Evolutionary conservation across 23 tunicate genomes (phyloP).

Genomic region (Halocynthia aurantium): DNA sequence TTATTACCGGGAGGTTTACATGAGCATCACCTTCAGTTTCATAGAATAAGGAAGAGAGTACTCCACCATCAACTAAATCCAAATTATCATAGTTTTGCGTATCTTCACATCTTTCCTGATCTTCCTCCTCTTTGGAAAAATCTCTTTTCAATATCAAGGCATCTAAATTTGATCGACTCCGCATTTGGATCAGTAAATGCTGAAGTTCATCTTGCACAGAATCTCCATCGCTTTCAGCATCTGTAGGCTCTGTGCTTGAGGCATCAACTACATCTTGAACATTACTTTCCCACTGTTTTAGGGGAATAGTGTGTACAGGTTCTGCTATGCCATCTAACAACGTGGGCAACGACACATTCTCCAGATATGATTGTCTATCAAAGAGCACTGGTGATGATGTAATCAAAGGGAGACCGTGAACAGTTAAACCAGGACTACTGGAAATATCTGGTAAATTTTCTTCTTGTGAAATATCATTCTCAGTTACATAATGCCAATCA

Average conservation of each 20-base stretch:
- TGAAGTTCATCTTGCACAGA: conserved; percentile 37
- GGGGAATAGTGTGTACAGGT: too few relatives aligned
- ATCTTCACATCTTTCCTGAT: neutral
- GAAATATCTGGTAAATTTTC: too few relatives aligned
- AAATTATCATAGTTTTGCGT: neutral
- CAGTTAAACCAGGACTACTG: too few relatives aligned
- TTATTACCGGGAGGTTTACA: too few relatives aligned
- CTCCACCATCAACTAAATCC: neutral
- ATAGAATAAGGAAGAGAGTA: too few relatives aligned
- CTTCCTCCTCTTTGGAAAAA: neutral
- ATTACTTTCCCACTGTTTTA: neutral
- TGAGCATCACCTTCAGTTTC: too few relatives aligned
- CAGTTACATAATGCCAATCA: conserved; percentile 47
- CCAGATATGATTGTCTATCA: too few relatives aligned
- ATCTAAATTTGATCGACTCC: conserved; percentile 58
- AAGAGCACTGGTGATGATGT: neutral
- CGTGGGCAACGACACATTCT: too few relatives aligned
- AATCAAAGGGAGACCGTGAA: neutral
- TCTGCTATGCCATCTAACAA: too few relatives aligned
- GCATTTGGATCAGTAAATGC: conserved; percentile 14
- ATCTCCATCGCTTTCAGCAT: conserved; percentile 7
- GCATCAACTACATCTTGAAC: neutral
- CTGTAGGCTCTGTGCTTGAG: neutral
- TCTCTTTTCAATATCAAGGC: conserved; percentile 34
- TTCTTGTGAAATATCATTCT: conserved; percentile 25